Evolutionary conservation across 2,888 invertebrate species (phyloP).

Genomic region (Acleris laterana): DNA sequence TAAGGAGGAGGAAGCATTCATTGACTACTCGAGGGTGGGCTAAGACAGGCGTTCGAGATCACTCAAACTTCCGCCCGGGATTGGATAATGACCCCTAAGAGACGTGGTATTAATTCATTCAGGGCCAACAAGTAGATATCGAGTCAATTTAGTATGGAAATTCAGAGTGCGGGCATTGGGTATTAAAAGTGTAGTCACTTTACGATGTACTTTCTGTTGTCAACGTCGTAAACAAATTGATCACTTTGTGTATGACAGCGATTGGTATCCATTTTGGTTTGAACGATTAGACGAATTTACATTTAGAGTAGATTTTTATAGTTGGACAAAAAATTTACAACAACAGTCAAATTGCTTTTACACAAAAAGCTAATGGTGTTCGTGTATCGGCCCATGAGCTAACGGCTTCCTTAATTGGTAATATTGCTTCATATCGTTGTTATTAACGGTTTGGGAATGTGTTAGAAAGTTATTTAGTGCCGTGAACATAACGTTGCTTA

Average conservation of each 20-base stretch:
- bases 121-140: too few species aligned
- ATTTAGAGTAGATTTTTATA: background rate
- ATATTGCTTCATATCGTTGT: too few species aligned
- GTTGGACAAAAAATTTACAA: background rate
- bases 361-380: too few species aligned
- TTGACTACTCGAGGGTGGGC: slow-evolving; percentile 27
- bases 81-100: slow-evolving; percentile 24
- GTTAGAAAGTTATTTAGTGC: too few species aligned
- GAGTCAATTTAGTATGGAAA: too few species aligned
- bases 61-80: slow-evolving; percentile 20
- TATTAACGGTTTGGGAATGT: too few species aligned
- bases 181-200: background rate
- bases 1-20: slow-evolving; percentile 27
- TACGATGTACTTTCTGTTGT: background rate
- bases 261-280: slow-evolving; percentile 5
- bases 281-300: background rate
- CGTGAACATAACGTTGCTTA: too few species aligned
- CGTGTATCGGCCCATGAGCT: too few species aligned
- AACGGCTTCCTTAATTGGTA: too few species aligned
- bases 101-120: slow-evolving; percentile 11
- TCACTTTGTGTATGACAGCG: slow-evolving; percentile 1
- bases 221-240: background rate
- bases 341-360: background rate
- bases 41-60: slow-evolving; percentile 17
- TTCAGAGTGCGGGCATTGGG: too few species aligned